Base-by-base conservation (phyloP, 2,113 vertebrate genomes). In the Scophthalmus maximus region DNA sequence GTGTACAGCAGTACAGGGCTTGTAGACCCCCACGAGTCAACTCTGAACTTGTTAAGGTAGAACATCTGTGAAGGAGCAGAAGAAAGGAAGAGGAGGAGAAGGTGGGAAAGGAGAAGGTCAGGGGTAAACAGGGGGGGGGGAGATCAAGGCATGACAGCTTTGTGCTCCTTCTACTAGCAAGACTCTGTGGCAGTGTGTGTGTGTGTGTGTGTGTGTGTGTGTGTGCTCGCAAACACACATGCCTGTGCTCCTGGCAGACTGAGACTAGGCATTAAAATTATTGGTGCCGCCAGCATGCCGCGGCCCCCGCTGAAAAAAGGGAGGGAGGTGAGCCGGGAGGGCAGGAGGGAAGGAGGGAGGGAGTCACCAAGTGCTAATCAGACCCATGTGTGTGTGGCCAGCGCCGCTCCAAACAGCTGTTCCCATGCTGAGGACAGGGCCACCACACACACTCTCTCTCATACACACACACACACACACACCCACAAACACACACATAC, bases 381-480 rank as follows among this genome's bases (percentile, higher is more conserved):
- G 89, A 91, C 79, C 88, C 92, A 93, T 92, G 93, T 93, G 92
- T 91, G 92, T 92, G 92, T 91, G 91, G 91, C 88, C 85, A 61
- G 82, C 44, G 18, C 84, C 87, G 76, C 89, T 90, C 88, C 47
- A 75, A 93, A 91, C 92, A 93, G 92, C 92, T 93, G 91, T 91
- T 92, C 82, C 78, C 89, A 91, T 83, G 78, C 79, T 88, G 88
- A 87, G 84, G 68, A 81, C 32, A 79, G 72, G 68, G 85, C 76
- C 62, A 30, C 76, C 78, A 58, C 74, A 73, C 81, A 75, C 65
- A 57, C 71, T 59, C 70, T 60, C 57, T 73, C 68, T 52, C 64
- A 60, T 62, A 47, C 58, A 73, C 67, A 76, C 25, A 64, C 67
- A 57, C 66, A 61, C 68, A 67, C 75, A 67, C 75, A 68, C 78